Percentiles rank a stretch among this genome's conserved stretches.
These are phyloP conservation scores for Chelonus formosanus DNA, from an alignment of 2,888 invertebrate genomes.

Conservation along the genomic window DNA sequence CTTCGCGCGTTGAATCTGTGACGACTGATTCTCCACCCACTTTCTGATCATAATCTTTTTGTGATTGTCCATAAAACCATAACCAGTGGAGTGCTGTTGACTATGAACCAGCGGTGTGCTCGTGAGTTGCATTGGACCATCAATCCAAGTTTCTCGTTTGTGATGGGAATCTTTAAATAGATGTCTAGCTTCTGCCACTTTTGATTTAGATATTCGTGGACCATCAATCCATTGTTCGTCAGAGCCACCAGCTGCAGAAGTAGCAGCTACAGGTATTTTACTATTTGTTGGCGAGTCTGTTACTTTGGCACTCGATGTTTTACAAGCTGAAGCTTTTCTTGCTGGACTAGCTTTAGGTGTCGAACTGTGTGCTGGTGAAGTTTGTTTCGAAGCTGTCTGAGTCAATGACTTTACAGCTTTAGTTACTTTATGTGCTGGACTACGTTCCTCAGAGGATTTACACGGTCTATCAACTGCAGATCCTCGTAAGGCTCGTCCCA, in stretches of 20 bases:
- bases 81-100: conserved; percentile 70
- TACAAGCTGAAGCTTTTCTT: conserved; percentile 69
- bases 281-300: conserved; percentile 56
- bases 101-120: conserved; percentile 62
- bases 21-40: conserved; percentile 92
- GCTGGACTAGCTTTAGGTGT: conserved; percentile 67
- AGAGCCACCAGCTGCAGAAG: conserved; percentile 68
- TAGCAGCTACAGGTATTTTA: conserved; percentile 62
- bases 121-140: conserved; percentile 84
- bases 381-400: conserved; percentile 66
- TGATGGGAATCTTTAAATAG: conserved; percentile 82
- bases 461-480: conserved; percentile 73
- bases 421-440: conserved; percentile 69
- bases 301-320: conserved; percentile 66
- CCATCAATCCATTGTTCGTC: conserved; percentile 98
- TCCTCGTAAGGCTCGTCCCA: conserved; percentile 83
- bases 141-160: conserved; percentile 93
- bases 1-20: conserved; percentile 78
- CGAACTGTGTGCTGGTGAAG: conserved; percentile 70
- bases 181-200: conserved; percentile 82
- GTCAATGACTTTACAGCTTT: conserved; percentile 64
- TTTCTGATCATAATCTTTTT: conserved; percentile 93
- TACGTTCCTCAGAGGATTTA: conserved; percentile 70
- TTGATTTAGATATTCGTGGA: conserved; percentile 85
- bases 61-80: conserved; percentile 91